These are phyloP conservation scores for Rhynchopsitta pachyrhyncha DNA, from an alignment of 2,113 vertebrate genomes.

Conservation along the genomic window DNA sequence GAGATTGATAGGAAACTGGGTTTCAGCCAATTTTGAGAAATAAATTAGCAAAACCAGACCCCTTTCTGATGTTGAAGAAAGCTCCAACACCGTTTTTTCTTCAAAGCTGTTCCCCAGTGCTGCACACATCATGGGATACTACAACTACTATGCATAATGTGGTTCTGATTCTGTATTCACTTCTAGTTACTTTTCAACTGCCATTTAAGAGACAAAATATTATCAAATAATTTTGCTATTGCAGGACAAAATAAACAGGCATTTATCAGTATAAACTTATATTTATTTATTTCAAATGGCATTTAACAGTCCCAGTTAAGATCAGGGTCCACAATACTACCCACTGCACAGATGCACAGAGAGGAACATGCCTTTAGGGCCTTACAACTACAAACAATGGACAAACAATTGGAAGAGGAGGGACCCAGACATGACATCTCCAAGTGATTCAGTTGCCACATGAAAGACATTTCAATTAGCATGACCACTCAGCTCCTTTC, in stretches of 20 bases:
- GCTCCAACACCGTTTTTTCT: background rate
- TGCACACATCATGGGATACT: background rate
- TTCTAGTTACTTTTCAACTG: background rate
- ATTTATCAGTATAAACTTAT: background rate
- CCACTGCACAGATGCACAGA: background rate
- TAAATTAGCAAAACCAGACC: background rate
- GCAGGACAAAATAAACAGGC: background rate
- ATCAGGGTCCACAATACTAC: background rate
- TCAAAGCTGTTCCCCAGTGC: background rate
- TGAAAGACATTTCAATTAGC: background rate
- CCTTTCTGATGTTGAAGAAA: background rate
- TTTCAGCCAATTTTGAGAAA: background rate
- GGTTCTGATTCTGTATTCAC: background rate
- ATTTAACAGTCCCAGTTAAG: background rate
- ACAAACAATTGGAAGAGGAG: background rate
- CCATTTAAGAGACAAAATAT: background rate
- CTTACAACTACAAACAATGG: background rate
- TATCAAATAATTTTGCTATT: background rate
- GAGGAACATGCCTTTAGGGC: background rate
- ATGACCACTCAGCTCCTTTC: background rate
- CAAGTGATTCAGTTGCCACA: background rate
- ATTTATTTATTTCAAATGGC: background rate
- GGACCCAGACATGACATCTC: background rate
- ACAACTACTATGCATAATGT: background rate
- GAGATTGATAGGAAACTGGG: background rate